phyloP scores from a whole-genome alignment of 1,140 invertebrate species.

The Trichomalopsis sarcophagae region DNA sequence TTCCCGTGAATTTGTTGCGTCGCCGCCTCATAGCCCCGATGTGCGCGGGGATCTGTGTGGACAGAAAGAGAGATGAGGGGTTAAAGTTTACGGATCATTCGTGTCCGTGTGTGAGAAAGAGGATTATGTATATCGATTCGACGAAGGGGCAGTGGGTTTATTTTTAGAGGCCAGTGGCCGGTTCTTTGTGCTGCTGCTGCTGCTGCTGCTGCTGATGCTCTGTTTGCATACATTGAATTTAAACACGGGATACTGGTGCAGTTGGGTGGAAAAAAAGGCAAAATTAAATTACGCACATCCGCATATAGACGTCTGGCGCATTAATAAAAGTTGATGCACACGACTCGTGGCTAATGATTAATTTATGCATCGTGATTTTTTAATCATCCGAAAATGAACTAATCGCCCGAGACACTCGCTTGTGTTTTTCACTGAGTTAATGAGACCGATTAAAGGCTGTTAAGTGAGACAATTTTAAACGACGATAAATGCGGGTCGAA shows the following conservation, averaged over 20 bases:
- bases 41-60: background rate
- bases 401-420: background rate
- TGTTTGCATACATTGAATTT: too few relatives aligned
- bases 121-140: background rate
- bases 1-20: slow-evolving; percentile 64
- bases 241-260: too few relatives aligned
- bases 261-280: too few relatives aligned
- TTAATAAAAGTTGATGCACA: background rate
- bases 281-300: too few relatives aligned
- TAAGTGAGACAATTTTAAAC: slow-evolving; percentile 17
- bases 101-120: background rate
- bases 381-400: background rate
- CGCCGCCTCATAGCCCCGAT: slow-evolving; percentile 66
- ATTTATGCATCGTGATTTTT: slow-evolving; percentile 1
- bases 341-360: background rate
- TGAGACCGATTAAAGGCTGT: background rate
- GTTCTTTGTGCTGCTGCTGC: too few relatives aligned
- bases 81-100: slow-evolving; percentile 2
- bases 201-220: too few relatives aligned
- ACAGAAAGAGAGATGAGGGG: background rate
- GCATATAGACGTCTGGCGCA: background rate
- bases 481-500: slow-evolving; percentile 22
- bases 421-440: slow-evolving; percentile 7
- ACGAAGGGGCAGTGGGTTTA: background rate
- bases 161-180: background rate